Conservation (phyloP, 1,140 invertebrate genomes). For the Eciton burchellii region DNA sequence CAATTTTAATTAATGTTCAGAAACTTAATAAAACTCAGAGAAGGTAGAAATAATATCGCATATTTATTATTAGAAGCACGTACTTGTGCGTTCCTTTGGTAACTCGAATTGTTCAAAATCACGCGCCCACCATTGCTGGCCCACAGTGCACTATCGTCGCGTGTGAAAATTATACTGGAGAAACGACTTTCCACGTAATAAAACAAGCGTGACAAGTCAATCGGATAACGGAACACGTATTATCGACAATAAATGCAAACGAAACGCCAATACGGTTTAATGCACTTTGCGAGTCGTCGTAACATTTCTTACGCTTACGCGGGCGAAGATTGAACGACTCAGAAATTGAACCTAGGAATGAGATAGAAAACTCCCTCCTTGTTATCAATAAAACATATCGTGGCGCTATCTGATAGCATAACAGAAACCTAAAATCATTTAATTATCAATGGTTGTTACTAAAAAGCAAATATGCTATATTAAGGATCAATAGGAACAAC, state of each 20-base stretch:
- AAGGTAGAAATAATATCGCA: not conserved
- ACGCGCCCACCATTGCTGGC: conserved; percentile 90
- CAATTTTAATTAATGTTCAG: too few species aligned
- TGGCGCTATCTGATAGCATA: not conserved
- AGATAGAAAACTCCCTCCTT: conserved; percentile 3
- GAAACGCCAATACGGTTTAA: conserved; percentile 68
- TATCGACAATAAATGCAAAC: not conserved
- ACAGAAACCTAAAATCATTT: too few species aligned
- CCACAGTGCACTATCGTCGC: conserved; percentile 84
- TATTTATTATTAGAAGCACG: conserved; percentile 30
- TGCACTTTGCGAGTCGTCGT: conserved; percentile 80
- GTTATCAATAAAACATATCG: not conserved
- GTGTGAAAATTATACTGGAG: conserved; percentile 67
- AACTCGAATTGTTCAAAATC: conserved; percentile 89
- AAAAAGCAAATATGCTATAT: too few species aligned
- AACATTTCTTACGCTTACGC: conserved; percentile 80
- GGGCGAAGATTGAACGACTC: conserved; percentile 75
- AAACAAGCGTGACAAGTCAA: not conserved
- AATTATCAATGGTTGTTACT: too few species aligned
- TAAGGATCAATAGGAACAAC: too few species aligned
- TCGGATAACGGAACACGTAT: not conserved
- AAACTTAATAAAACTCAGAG: too few species aligned
- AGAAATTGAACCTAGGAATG: not conserved
- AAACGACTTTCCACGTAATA: conserved; percentile 30
- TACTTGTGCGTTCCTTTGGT: conserved; percentile 83